Conservation (phyloP, 2,797 vertebrate genomes). For the Borostomias antarcticus region DNA sequence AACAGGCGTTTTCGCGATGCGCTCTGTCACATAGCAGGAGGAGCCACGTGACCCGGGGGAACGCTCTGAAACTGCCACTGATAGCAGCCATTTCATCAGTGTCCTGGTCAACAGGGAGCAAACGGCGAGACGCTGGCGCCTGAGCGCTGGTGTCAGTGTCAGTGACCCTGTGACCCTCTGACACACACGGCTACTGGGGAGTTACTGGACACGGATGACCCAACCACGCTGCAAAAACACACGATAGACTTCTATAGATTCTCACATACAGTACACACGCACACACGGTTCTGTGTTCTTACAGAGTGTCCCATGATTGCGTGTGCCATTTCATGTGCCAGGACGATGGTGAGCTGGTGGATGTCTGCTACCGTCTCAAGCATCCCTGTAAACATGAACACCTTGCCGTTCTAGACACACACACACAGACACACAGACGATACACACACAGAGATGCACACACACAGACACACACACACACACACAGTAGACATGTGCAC, state of each 20-base stretch:
- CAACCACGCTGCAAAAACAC: slow-evolving; percentile 35
- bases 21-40: not conserved
- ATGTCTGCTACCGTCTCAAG: slow-evolving; percentile 80
- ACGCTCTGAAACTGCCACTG: too few species aligned
- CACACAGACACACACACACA: not conserved
- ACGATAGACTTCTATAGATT: not conserved
- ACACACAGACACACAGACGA: slow-evolving; percentile 10
- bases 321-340: slow-evolving; percentile 96
- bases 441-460: not conserved
- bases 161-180: slow-evolving; percentile 27
- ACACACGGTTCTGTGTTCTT: slow-evolving; percentile 63
- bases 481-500: too few species aligned
- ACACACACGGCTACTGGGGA: too few species aligned
- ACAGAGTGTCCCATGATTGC: slow-evolving; percentile 89
- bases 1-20: not conserved
- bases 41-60: not conserved
- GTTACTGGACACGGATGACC: too few species aligned
- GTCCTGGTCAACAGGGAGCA: too few species aligned
- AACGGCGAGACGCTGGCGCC: too few species aligned
- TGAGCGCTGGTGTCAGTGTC: slow-evolving; percentile 41
- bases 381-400: slow-evolving; percentile 96
- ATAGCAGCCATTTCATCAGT: too few species aligned
- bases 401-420: slow-evolving; percentile 83
- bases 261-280: slow-evolving; percentile 3
- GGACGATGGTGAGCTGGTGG: slow-evolving; percentile 89